Evolutionary conservation across 2,113 vertebrate genomes (phyloP), one percentile per base, ranked within the genome.

Genomic region (Hipposideros armiger): DNA sequence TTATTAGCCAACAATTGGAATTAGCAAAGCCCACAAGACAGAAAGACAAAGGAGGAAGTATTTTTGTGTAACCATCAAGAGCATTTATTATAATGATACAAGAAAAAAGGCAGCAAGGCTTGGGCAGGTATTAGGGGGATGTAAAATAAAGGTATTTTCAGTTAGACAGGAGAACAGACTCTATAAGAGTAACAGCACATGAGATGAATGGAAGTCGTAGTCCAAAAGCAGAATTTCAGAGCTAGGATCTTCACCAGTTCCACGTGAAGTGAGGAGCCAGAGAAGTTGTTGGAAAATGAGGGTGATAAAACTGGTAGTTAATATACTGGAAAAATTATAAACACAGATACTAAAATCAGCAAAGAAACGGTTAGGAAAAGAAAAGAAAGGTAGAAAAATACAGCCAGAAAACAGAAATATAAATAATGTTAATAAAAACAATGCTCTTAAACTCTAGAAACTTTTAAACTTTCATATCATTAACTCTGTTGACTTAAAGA

Each of bases 401-500:
- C 11, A 70, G 15, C 28, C 69, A 66, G 52, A 92, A 92, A 87
- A 54, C 10, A 69, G 19, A 22, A 91, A 66, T 47, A 87, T 2
- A 83, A 93, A 32, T 62, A 42, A 26, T 50, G 3, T 82, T 95
- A 73, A 70, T 47, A 77, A 90, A 95, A 86, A 89, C 60, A 97
- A 87, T 80, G 17, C 5, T 64, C 36, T 92, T 42, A 80, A 92
- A 74, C 36, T 64, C 26, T 74, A 94, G 78, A 93, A 96, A 40
- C 32, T 10, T 58, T 77, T 84, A 32, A 90, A 92, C 30, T 74
- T 88, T 54, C 69, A 94, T 3, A 58, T 87, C 26, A 15, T 56
- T 86, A 87, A 91, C 78, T 81, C 56, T 30, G 7, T 42, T 96
- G 87, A 89, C 54, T 97, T 62, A 95, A 91, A 54, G 91, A 78